These are phyloP conservation scores for Dendroctonus valens DNA, from an alignment of 1,140 invertebrate genomes.

Conservation along the genomic window DNA sequence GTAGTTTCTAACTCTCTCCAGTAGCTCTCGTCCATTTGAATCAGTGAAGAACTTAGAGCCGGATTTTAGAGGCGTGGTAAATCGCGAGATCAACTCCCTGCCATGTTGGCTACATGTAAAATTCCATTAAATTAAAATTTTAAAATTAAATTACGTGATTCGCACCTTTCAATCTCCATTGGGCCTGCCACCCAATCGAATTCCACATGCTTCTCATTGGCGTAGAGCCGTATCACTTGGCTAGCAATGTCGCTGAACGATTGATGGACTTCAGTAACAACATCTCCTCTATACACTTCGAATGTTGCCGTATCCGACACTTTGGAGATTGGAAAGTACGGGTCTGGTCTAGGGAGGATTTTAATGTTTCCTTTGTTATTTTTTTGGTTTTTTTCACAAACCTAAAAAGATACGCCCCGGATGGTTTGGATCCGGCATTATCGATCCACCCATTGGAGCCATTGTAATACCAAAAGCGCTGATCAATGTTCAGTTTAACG, in stretches of 20 bases:
- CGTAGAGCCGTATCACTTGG: conserved; percentile 77
- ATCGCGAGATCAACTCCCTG: conserved; percentile 80
- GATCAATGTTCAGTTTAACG: conserved; percentile 54
- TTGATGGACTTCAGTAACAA: conserved; percentile 83
- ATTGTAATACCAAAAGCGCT: conserved; percentile 77
- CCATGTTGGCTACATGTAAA: conserved; percentile 52
- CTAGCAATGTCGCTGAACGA: conserved; percentile 70
- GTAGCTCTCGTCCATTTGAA: conserved; percentile 67
- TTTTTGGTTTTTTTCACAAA: conserved; percentile 1
- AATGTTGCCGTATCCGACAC: conserved; percentile 56
- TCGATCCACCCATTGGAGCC: conserved; percentile 55
- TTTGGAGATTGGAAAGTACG: conserved; percentile 34
- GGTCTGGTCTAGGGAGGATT: neutral
- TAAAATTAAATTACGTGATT: neutral
- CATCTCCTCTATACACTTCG: conserved; percentile 62
- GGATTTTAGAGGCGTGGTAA: conserved; percentile 65
- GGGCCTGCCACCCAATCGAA: conserved; percentile 93
- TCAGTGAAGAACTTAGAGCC: conserved; percentile 67
- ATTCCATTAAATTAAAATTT: conserved; percentile 5
- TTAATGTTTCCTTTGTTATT: conserved; percentile 2
- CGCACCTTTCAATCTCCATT: conserved; percentile 53
- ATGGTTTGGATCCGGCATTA: conserved; percentile 41
- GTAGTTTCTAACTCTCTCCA: conserved; percentile 65
- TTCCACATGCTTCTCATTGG: conserved; percentile 66
- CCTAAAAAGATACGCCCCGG: conserved; percentile 82